Percentiles rank a stretch among this genome's conserved stretches.
These are phyloP conservation scores for Fragum whitleyi DNA, from an alignment of 2,888 invertebrate species.

Conservation along the genomic window DNA sequence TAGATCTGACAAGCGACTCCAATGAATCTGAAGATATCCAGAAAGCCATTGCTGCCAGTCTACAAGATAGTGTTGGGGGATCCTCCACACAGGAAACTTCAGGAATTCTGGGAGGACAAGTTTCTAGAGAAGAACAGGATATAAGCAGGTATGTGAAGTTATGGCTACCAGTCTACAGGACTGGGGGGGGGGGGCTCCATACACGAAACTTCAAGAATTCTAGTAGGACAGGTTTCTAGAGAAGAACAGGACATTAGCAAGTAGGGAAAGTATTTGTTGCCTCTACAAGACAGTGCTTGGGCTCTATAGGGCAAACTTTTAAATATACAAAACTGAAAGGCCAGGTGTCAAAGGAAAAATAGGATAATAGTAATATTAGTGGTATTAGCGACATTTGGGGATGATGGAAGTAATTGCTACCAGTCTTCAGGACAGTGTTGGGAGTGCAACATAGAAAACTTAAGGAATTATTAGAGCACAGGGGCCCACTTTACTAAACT, in stretches of 20 bases:
- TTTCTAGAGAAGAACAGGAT: constrained; percentile 85
- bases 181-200: constrained; percentile 74
- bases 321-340: too few relatives aligned
- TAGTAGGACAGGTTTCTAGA: constrained; percentile 84
- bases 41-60: constrained; percentile 85
- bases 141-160: constrained; percentile 84
- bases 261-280: constrained; percentile 61
- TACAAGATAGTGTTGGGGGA: constrained; percentile 71
- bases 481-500: too few relatives aligned
- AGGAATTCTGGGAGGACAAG: constrained; percentile 84
- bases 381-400: too few relatives aligned
- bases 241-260: constrained; percentile 86
- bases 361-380: too few relatives aligned
- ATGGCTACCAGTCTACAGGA: constrained; percentile 84
- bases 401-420: neutral
- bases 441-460: too few relatives aligned
- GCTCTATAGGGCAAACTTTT: too few relatives aligned
- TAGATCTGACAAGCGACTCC: constrained; percentile 76
- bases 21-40: constrained; percentile 84
- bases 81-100: constrained; percentile 80
- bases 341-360: too few relatives aligned
- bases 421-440: neutral
- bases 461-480: too few relatives aligned
- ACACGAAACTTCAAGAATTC: constrained; percentile 80
- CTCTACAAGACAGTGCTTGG: neutral